A percentile compares a stretch with the other conserved stretches of the same genome.
phyloP scores from a whole-genome alignment of 2,888 invertebrate genomes.

The Orthonychiurus folsomi region DNA sequence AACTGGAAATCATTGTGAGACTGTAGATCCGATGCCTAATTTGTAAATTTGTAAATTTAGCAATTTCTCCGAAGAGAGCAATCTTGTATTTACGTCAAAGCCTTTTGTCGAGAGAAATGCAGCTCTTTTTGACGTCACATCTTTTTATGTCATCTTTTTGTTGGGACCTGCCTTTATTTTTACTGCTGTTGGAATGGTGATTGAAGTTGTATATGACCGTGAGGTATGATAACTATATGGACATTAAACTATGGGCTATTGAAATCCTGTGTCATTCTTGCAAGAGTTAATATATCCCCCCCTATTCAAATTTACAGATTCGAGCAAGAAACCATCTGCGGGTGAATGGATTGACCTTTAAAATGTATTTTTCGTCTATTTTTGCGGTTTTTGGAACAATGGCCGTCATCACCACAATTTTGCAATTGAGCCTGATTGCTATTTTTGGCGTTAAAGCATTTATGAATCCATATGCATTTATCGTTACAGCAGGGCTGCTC shows the following conservation, averaged over 20 bases:
- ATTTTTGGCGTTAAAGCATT: conserved; percentile 62
- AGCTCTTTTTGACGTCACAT: conserved; percentile 51
- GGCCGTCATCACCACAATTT: conserved; percentile 58
- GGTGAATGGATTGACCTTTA: conserved; percentile 67
- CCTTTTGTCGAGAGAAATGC: neutral
- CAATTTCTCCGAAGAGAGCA: no score
- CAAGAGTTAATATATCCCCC: conserved; percentile 21
- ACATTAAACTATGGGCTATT: neutral
- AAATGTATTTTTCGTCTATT: conserved; percentile 65
- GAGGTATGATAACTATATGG: conserved; percentile 56
- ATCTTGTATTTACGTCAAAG: no score
- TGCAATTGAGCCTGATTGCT: conserved; percentile 56
- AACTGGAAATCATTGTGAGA: neutral
- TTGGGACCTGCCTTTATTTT: conserved; percentile 73
- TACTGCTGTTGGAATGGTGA: conserved; percentile 65
- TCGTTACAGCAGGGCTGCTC: conserved; percentile 57
- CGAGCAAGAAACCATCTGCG: conserved; percentile 72
- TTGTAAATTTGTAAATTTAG: no score
- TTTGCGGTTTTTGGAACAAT: conserved; percentile 62
- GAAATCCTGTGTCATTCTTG: conserved; percentile 3
- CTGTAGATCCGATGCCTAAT: no score
- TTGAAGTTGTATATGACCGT: conserved; percentile 72
- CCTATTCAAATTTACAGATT: conserved; percentile 58
- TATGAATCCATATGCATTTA: conserved; percentile 58
- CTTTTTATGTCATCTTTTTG: conserved; percentile 63